These are phyloP conservation scores for Dreissena rostriformis DNA, from an alignment of 1,140 invertebrate genomes.

Conservation along the genomic window DNA sequence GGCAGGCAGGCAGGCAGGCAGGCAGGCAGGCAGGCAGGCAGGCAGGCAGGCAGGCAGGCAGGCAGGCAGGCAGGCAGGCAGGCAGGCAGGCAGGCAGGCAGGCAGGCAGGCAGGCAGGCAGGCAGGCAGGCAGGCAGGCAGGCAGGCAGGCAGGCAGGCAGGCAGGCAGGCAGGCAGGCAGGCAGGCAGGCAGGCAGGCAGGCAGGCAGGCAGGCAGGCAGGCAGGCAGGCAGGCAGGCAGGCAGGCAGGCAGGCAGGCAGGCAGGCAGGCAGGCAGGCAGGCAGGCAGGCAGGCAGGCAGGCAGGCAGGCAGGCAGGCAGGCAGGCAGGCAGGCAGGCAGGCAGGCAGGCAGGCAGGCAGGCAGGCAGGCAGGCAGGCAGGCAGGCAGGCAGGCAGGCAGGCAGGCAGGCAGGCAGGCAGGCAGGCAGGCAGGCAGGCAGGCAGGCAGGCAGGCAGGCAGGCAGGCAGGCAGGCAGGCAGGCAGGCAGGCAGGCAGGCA, in stretches of 20 bases:
- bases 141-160: conserved; percentile 28
- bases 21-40: too few relatives aligned
- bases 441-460: conserved; percentile 40
- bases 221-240: conserved; percentile 36
- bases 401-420: conserved; percentile 36
- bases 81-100: conserved; percentile 27
- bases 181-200: conserved; percentile 40
- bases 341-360: conserved; percentile 40
- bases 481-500: conserved; percentile 22
- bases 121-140: conserved; percentile 29
- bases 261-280: conserved; percentile 39
- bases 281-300: conserved; percentile 34
- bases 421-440: conserved; percentile 40
- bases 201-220: conserved; percentile 40
- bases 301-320: conserved; percentile 29
- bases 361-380: conserved; percentile 36
- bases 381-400: conserved; percentile 40
- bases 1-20: too few relatives aligned
- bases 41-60: conserved; percentile 28
- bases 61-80: conserved; percentile 29
- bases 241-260: conserved; percentile 38
- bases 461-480: conserved; percentile 36
- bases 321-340: conserved; percentile 40
- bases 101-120: conserved; percentile 29
- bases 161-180: conserved; percentile 36